phyloP scores from a whole-genome alignment of 2,797 vertebrate genomes.

The Somateria mollissima region DNA sequence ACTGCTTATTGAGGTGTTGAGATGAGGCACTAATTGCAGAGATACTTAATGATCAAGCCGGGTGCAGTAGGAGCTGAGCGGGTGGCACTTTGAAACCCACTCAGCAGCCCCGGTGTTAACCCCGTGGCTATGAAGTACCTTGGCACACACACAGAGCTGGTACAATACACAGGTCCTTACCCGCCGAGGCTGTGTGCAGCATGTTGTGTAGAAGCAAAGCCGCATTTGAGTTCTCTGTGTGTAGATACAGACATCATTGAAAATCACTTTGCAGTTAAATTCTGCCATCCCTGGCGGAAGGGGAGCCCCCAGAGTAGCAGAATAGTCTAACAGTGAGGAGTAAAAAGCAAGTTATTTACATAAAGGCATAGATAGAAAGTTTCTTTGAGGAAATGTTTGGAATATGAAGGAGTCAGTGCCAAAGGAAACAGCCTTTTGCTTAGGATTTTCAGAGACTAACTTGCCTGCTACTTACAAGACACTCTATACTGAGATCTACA shows the following conservation, averaged over 20 bases:
- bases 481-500: neutral
- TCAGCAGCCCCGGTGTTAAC: constrained; percentile 40
- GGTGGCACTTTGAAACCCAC: constrained; percentile 53
- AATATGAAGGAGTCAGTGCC: constrained; percentile 51
- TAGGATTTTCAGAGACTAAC: constrained; percentile 31
- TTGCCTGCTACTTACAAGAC: neutral
- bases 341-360: constrained; percentile 14
- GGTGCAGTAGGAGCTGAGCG: constrained; percentile 51
- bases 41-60: constrained; percentile 54
- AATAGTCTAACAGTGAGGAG: constrained; percentile 40
- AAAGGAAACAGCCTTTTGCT: constrained; percentile 56
- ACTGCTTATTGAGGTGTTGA: constrained; percentile 74
- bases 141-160: constrained; percentile 14
- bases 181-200: constrained; percentile 24
- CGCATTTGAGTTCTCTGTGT: constrained; percentile 26
- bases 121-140: constrained; percentile 22
- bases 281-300: neutral
- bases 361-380: neutral
- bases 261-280: constrained; percentile 44
- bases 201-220: constrained; percentile 40
- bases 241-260: constrained; percentile 47
- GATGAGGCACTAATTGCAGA: constrained; percentile 63
- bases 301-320: neutral
- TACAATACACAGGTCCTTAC: constrained; percentile 6
- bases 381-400: constrained; percentile 60